Evolutionary conservation across 2,888 invertebrate species (phyloP), one percentile per base, ranked within the genome.

Genomic region (Ormyrus rosae): DNA sequence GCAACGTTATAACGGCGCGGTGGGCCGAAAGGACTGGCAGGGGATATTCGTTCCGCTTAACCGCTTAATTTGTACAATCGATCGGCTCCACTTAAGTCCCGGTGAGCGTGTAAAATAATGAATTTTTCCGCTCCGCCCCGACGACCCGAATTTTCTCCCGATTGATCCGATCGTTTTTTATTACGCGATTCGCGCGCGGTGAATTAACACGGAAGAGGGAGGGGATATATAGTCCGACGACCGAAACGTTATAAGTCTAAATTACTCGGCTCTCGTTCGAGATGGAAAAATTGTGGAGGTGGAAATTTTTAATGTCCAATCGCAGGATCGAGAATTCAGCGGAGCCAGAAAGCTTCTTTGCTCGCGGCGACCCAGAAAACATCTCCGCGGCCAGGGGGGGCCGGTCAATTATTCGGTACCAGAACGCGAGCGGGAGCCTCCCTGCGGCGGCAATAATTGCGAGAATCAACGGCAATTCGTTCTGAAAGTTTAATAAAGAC

Each of bases 1-100:
- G 65, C 70, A 77, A 58, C 50, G 46, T 50, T 70, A 63, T 48
- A 69, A 63, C 70, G 56, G 61, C 63, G 50, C 13, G 46, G 48
- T 8, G 34, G 70, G 46, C 6, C 73, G 81, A 80, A 74, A 78
- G 82, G 78, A 74, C 82, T 81, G 81, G 81, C 80, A 83, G 67
- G 83, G 83, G 81, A 83, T 85, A 84, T 83, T 84, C 83, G 83
- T 85, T 84, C 83, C 84, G 82, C 83, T 83, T 80, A 85, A 83
- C 82, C 84, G 83, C 84, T 85, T 85, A 84, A 84, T 84, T 85
- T 83, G 84, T 84, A 83, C 83, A 80, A 84, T 84, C 84, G 84
- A 84, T 83, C 83, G 83, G 78, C 77, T 78, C 78, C 81, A 80
- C 82, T 83, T 81, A 80, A 83, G 72, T 80, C 70, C 81, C 70